Conservation (phyloP, 92 coral and sea anemone genomes). For the Heteractis magnifica region DNA sequence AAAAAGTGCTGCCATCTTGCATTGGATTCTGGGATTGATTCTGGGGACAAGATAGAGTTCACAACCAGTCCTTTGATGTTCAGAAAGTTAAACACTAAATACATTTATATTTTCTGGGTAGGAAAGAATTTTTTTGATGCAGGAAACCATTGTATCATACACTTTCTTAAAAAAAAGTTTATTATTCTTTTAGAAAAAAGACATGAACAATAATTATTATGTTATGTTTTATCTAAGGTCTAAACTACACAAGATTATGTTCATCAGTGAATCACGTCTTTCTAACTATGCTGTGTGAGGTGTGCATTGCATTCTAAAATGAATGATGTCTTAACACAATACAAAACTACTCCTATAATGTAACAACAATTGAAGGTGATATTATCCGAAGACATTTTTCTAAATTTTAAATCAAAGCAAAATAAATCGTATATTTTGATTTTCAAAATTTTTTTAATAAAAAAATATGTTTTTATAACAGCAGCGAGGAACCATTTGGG, state of each 20-base stretch:
- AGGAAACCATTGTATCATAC: background rate
- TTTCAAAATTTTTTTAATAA: background rate
- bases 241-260: slow-evolving; percentile 7
- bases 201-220: background rate
- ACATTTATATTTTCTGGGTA: too few species aligned
- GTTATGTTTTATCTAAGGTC: slow-evolving; percentile 2
- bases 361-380: background rate
- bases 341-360: background rate
- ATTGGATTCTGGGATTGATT: too few species aligned
- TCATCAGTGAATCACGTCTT: slow-evolving; percentile 15
- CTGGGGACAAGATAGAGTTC: too few species aligned
- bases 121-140: background rate
- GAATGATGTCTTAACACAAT: slow-evolving; percentile 19
- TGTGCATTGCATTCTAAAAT: slow-evolving; percentile 34
- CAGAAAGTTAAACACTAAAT: too few species aligned
- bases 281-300: background rate
- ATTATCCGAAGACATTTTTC: background rate
- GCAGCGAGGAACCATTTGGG: background rate
- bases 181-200: slow-evolving; percentile 11
- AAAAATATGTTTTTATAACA: background rate
- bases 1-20: too few species aligned
- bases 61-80: too few species aligned
- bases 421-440: background rate
- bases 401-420: background rate
- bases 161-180: background rate